Percentiles rank a stretch among this genome's conserved stretches.
Conservation (phyloP, 2,113 vertebrate species). For the Lycaon pictus region DNA sequence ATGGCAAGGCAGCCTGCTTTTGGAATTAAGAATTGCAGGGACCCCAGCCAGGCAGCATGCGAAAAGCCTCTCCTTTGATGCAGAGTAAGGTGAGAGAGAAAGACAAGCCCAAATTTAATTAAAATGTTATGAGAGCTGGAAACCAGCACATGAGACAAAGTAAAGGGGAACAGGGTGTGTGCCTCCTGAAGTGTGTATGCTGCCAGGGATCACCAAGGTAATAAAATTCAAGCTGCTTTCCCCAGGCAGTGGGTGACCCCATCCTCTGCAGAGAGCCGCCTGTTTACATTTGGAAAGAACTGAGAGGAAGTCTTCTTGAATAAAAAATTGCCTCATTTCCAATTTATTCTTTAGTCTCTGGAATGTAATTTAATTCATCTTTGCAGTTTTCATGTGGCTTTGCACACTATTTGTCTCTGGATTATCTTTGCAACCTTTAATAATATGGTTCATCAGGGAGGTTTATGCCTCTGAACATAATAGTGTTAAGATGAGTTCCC, state of each 20-base stretch:
- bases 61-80: constrained; percentile 70
- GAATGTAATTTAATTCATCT: constrained; percentile 77
- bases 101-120: constrained; percentile 81
- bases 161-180: constrained; percentile 72
- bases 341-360: constrained; percentile 74
- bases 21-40: constrained; percentile 63
- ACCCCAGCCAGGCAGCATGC: constrained; percentile 55
- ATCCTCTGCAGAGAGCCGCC: constrained; percentile 57
- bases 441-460: constrained; percentile 74
- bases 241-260: constrained; percentile 72
- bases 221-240: constrained; percentile 80
- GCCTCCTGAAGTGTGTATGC: constrained; percentile 63
- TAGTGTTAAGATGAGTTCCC: constrained; percentile 58
- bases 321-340: constrained; percentile 80
- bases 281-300: constrained; percentile 76
- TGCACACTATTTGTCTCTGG: constrained; percentile 73
- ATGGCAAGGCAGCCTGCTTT: constrained; percentile 56
- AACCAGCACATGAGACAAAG: constrained; percentile 71
- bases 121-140: constrained; percentile 82
- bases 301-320: constrained; percentile 71
- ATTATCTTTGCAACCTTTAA: constrained; percentile 76
- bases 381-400: constrained; percentile 80
- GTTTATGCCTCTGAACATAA: constrained; percentile 50
- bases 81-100: constrained; percentile 75
- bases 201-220: constrained; percentile 80